Conservation (phyloP, 2,888 invertebrate genomes). For the Pasiphila rectangulata region DNA sequence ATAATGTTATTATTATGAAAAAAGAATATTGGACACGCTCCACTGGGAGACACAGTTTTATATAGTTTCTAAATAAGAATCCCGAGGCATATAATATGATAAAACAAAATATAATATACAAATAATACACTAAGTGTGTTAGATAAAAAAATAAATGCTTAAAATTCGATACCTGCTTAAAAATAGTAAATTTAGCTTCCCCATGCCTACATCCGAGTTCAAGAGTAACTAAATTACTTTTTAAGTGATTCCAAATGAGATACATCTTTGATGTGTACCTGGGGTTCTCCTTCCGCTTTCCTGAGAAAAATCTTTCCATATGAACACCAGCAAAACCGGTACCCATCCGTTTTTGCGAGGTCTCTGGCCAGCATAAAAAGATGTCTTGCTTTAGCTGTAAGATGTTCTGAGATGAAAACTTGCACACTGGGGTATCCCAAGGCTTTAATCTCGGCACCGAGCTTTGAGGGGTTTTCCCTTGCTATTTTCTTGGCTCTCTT, state of each 20-base stretch:
- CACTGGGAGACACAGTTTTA: too few species aligned
- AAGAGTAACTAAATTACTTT: too few species aligned
- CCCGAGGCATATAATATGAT: too few species aligned
- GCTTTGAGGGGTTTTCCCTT: background rate
- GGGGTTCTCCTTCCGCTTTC: background rate
- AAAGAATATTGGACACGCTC: too few species aligned
- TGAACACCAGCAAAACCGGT: background rate
- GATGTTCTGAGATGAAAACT: background rate
- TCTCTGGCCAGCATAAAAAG: background rate
- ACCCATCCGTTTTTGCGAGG: background rate
- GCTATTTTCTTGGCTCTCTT: background rate
- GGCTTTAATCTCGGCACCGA: background rate
- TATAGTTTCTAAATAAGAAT: too few species aligned
- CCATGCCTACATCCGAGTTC: too few species aligned
- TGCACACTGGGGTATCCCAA: background rate
- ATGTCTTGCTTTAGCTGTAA: background rate
- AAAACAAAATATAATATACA: too few species aligned
- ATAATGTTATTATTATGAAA: too few species aligned
- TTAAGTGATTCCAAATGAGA: background rate
- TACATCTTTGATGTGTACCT: background rate
- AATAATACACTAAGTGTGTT: too few species aligned
- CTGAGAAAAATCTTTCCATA: background rate
- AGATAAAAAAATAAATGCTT: too few species aligned
- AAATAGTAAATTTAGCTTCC: too few species aligned
- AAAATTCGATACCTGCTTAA: too few species aligned